Evolutionary conservation across 2,888 invertebrate species (phyloP), one percentile per base, ranked within the genome.

Genomic region (Gymnocheta viridis): DNA sequence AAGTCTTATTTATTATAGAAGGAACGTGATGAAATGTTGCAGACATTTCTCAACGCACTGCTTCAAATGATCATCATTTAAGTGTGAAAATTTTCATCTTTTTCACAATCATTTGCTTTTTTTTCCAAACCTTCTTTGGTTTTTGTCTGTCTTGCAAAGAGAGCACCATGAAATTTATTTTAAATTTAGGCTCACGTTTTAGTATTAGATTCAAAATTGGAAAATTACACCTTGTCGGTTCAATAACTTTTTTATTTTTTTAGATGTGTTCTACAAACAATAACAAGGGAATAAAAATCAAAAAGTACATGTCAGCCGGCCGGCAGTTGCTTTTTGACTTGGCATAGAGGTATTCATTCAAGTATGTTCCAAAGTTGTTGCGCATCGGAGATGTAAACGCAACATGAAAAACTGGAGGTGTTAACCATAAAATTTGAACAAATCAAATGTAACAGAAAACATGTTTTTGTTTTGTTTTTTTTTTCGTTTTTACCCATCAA

Each of bases 181-280:
- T 81, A 77, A 84, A 81, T 84, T 84, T 64, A 81, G 77, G 62
- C 56, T 81, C 81, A 81, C 81, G 81, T 81, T 81, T 84, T 73
- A 67, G 77, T 84, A 80, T 84, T 84, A 84, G 81, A 84, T 69
- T 81, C 81, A 62, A 78, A 81, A 84, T 84, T 84, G 84, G 84
- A 77, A 84, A 81, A 81, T 81, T 84, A 84, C 84, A 81, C 77
- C 84, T 84, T 81, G 73, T 73, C 81, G 77, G 72, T 77, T 84
- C 51, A 73, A 81, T 84, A 69, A 77, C 81, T 84, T 73, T 70
- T 73, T n/a, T n/a, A n/a, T n/a, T n/a, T n/a, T n/a, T n/a, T n/a
- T n/a, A n/a, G 76, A 84, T 84, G 32, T 47, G 41, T 67, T 78
- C 70, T 17, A 72, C 64, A 80, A 74, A 80, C 72, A 78, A 60